Conservation (phyloP, 2,113 vertebrate genomes). For the Poeciliopsis retropinna region DNA sequence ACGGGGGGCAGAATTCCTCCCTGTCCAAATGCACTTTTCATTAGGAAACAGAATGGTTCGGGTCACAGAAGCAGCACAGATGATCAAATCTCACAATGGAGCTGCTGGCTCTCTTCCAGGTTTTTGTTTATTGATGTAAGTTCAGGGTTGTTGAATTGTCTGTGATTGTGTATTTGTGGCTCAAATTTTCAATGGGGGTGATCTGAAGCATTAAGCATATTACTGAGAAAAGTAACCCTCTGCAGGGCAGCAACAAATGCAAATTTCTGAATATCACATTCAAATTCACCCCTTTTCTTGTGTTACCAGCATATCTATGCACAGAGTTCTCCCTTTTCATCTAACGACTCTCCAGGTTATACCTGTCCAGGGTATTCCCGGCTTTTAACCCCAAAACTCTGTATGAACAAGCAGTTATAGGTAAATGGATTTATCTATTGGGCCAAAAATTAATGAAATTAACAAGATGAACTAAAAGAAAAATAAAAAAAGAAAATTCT, state of each 20-base stretch:
- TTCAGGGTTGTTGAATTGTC: conserved; percentile 29
- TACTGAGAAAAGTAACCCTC: neutral
- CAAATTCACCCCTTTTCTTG: neutral
- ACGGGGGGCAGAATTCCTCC: conserved; percentile 26
- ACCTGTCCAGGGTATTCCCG: no score
- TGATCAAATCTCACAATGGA: conserved; percentile 63
- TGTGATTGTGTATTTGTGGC: conserved; percentile 3
- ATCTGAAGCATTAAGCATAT: conserved; percentile 15
- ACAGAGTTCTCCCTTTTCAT: no score
- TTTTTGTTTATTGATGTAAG: conserved; percentile 52
- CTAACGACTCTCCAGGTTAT: no score
- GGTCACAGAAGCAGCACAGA: conserved; percentile 43
- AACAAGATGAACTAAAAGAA: no score
- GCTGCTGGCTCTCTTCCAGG: conserved; percentile 43
- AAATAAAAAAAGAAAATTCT: neutral
- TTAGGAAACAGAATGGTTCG: conserved; percentile 49
- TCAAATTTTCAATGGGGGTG: conserved; percentile 1
- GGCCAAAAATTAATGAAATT: no score
- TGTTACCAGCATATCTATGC: neutral
- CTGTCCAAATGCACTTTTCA: conserved; percentile 66
- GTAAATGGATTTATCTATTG: neutral
- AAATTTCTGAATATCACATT: neutral
- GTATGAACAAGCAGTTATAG: no score
- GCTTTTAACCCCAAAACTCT: no score
- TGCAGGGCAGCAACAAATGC: neutral